phyloP scores from a whole-genome alignment of 2,113 vertebrate genomes.

The Coreoperca whiteheadi region DNA sequence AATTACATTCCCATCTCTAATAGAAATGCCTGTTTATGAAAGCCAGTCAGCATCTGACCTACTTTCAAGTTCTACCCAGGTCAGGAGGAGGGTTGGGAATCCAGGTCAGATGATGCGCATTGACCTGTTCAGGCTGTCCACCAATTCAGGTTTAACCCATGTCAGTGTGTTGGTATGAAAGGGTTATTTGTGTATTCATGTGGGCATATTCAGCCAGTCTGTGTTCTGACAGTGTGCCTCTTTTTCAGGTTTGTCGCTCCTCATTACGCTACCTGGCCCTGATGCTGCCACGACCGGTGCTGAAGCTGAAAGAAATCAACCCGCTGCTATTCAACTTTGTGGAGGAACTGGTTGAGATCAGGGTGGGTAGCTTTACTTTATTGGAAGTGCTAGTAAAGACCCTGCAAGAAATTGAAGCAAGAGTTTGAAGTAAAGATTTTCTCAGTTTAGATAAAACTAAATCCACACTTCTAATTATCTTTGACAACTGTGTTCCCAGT shows the following conservation, averaged over 20 bases:
- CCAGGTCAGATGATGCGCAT: constrained; percentile 5
- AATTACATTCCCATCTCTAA: background rate
- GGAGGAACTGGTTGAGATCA: constrained; percentile 97
- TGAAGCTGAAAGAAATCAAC: constrained; percentile 95
- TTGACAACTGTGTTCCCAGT: background rate
- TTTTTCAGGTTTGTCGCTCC: constrained; percentile 92
- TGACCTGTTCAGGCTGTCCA: background rate
- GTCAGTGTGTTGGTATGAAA: background rate
- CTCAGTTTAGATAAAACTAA: background rate
- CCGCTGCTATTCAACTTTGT: constrained; percentile 98
- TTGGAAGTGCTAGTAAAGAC: background rate
- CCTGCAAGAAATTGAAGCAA: background rate
- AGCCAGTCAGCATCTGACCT: constrained; percentile 10
- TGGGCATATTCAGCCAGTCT: background rate
- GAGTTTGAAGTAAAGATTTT: background rate
- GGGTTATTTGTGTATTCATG: background rate
- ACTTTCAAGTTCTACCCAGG: background rate
- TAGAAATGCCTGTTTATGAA: constrained; percentile 20
- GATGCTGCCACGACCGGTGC: constrained; percentile 93
- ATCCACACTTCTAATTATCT: background rate
- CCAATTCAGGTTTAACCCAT: background rate
- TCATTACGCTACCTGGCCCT: constrained; percentile 95
- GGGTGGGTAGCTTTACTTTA: constrained; percentile 82
- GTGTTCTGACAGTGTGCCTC: constrained; percentile 23
- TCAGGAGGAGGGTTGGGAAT: background rate